A percentile compares a stretch with the other conserved stretches of the same genome.
These are phyloP conservation scores for Propithecus perrieri DNA, from an alignment of 2,797 vertebrate genomes.

Conservation along the genomic window DNA sequence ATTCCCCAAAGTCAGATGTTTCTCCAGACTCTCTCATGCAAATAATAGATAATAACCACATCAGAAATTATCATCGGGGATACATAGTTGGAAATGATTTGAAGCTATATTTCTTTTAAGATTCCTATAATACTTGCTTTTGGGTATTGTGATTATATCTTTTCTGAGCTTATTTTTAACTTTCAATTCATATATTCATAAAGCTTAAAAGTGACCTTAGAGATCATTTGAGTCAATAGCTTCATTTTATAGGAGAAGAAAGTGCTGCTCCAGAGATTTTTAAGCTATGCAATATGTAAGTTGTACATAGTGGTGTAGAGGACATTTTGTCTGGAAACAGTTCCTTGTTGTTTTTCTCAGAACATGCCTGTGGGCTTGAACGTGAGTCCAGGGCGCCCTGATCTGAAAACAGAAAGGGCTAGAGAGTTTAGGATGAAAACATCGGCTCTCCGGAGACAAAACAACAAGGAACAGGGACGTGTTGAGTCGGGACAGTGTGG, in stretches of 20 bases:
- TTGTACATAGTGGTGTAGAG: not conserved
- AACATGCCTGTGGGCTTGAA: too few species aligned
- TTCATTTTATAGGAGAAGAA: conserved; percentile 44
- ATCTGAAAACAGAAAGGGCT: too few species aligned
- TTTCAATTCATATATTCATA: conserved; percentile 39
- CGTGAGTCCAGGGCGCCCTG: too few species aligned
- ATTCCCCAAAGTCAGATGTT: conserved; percentile 2
- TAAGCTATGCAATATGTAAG: not conserved
- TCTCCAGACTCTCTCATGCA: not conserved
- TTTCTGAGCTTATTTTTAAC: conserved; percentile 1
- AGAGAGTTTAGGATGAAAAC: too few species aligned
- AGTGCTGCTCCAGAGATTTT: conserved; percentile 36
- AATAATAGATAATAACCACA: conserved; percentile 16
- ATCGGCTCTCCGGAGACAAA: too few species aligned
- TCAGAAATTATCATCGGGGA: not conserved
- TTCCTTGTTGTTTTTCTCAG: too few species aligned
- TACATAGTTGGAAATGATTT: not conserved
- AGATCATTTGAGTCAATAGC: conserved; percentile 39
- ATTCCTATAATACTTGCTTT: not conserved
- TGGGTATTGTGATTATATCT: not conserved
- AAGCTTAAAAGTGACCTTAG: conserved; percentile 66
- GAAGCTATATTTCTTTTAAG: not conserved
- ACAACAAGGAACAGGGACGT: too few species aligned
- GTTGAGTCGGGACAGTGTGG: too few species aligned
- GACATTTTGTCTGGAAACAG: too few species aligned